Evolutionary conservation across 2,113 vertebrate genomes (phyloP).

Genomic region (Prunella himalayana): DNA sequence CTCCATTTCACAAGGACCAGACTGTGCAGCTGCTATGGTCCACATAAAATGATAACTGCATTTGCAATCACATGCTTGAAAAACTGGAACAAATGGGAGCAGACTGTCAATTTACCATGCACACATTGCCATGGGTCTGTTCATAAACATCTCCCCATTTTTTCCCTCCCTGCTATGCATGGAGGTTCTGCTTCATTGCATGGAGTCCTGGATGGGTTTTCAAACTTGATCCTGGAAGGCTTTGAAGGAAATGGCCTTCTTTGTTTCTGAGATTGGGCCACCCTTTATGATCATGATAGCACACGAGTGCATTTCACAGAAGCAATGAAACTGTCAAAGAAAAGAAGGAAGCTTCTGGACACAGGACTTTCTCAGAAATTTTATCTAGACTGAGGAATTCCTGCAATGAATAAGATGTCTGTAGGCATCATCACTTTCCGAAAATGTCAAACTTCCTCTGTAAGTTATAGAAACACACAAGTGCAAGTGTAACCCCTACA

Average conservation of each 20-base stretch:
- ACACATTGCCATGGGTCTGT: neutral
- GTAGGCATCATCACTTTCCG: neutral
- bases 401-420: neutral
- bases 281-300: neutral
- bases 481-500: neutral
- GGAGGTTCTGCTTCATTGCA: neutral
- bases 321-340: neutral
- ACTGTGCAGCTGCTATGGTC: rapidly evolving
- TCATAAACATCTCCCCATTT: neutral
- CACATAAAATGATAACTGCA: neutral
- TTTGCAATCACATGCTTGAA: neutral
- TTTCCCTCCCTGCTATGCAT: neutral
- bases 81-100: neutral
- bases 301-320: neutral
- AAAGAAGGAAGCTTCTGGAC: neutral
- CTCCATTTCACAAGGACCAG: neutral
- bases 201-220: neutral
- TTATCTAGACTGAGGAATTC: neutral
- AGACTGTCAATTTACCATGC: neutral
- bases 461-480: neutral
- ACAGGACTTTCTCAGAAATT: neutral
- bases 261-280: neutral
- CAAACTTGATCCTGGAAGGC: neutral
- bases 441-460: neutral
- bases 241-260: neutral